A percentile compares a stretch with the other conserved stretches of the same genome.
Conservation (phyloP, 2,888 invertebrate species). For the Spodoptera exigua region DNA sequence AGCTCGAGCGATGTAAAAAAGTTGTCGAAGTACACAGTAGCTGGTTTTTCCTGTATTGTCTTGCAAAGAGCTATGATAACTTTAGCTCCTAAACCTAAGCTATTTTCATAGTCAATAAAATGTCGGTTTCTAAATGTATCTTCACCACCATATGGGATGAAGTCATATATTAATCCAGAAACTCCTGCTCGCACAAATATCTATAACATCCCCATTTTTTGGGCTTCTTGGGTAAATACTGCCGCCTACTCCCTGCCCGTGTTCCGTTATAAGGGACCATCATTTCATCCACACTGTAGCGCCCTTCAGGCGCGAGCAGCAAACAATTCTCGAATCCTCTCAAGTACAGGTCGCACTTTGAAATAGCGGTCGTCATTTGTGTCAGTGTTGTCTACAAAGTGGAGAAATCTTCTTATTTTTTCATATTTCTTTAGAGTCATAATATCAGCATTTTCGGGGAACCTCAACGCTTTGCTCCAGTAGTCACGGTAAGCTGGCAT, state of each 20-base stretch:
- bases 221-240: constrained; percentile 11
- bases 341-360: constrained; percentile 9
- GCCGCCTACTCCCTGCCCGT: constrained; percentile 9
- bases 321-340: constrained; percentile 5
- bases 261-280: no score
- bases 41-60: constrained; percentile 11
- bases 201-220: constrained; percentile 15
- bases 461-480: constrained; percentile 2
- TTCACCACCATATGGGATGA: not conserved
- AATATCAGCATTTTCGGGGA: constrained; percentile 2
- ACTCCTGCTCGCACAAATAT: constrained; percentile 17
- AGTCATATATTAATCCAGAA: constrained; percentile 12
- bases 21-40: constrained; percentile 17
- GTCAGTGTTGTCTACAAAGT: constrained; percentile 12
- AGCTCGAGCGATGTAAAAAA: constrained; percentile 10
- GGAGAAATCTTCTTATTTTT: constrained; percentile 11
- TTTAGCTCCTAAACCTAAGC: no score
- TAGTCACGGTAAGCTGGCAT: constrained; percentile 4
- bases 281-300: constrained; percentile 14
- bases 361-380: constrained; percentile 13
- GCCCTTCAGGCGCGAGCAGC: not conserved
- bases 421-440: constrained; percentile 11
- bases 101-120: no score
- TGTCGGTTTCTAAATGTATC: no score
- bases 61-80: constrained; percentile 1